Evolutionary conservation across 1,140 invertebrate species (phyloP).

Genomic region (Drosophila lacertosa): DNA sequence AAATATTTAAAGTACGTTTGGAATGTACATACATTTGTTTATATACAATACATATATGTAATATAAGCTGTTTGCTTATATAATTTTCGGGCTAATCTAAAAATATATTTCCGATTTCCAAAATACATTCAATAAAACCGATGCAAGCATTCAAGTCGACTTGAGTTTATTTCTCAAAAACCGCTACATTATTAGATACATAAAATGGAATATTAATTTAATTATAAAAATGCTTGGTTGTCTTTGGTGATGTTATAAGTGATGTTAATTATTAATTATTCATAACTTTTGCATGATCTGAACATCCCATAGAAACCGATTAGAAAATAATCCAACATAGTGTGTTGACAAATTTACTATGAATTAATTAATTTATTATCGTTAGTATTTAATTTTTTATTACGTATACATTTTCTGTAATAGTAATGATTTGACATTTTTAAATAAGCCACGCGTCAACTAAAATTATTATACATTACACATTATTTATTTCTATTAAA

Average conservation of each 20-base stretch:
- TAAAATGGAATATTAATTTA: neutral
- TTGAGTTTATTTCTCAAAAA: conserved; percentile 50
- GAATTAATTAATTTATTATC: neutral
- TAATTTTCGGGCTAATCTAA: conserved; percentile 66
- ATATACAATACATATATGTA: conserved; percentile 51
- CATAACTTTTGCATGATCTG: too few relatives aligned
- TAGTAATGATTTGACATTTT: neutral
- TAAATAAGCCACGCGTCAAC: neutral
- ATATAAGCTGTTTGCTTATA: conserved; percentile 77
- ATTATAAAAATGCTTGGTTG: conserved; percentile 1
- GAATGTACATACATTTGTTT: conserved; percentile 10
- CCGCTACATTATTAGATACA: conserved; percentile 2
- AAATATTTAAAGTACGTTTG: conserved; percentile 5
- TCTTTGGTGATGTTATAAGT: too few relatives aligned
- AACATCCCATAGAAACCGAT: too few relatives aligned
- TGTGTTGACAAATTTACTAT: neutral
- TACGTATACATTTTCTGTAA: neutral
- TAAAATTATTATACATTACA: conserved; percentile 27
- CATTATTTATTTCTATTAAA: conserved; percentile 55
- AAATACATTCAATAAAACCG: conserved; percentile 67
- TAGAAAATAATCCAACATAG: neutral
- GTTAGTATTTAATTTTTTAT: neutral
- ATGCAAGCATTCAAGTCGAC: conserved; percentile 34
- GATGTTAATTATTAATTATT: too few relatives aligned
- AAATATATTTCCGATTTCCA: conserved; percentile 77